Evolutionary conservation across 2,797 vertebrate species (phyloP).

Genomic region (Dendrocincla fuliginosa): DNA sequence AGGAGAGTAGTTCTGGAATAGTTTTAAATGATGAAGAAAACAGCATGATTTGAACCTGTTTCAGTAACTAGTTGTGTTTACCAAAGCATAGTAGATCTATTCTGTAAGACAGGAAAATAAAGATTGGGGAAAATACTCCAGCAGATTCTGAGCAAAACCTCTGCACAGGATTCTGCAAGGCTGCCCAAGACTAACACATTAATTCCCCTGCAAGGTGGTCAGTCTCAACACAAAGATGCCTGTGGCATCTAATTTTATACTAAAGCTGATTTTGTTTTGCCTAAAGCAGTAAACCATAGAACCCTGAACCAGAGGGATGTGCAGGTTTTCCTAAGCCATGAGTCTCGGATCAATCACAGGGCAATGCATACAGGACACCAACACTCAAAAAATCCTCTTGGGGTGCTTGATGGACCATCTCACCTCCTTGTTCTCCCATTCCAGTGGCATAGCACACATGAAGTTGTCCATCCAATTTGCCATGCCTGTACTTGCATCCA

Average conservation of each 20-base stretch:
- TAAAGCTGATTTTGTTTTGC: neutral
- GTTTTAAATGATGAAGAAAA: neutral
- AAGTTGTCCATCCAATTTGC: neutral
- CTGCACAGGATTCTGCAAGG: neutral
- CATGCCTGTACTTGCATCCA: neutral
- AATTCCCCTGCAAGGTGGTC: neutral
- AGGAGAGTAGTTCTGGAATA: neutral
- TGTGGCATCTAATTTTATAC: neutral
- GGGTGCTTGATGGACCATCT: neutral
- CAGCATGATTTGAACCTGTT: neutral
- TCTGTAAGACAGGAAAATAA: neutral
- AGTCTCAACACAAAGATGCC: neutral
- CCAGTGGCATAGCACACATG: neutral
- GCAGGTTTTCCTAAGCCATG: neutral
- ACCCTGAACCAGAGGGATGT: neutral
- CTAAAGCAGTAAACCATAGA: neutral
- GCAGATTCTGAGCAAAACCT: neutral
- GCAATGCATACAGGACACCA: neutral
- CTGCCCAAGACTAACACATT: neutral
- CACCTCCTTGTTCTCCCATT: accelerated
- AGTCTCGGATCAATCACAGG: neutral
- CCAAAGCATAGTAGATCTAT: neutral
- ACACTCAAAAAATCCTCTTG: neutral
- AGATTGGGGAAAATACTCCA: accelerated
- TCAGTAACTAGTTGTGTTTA: neutral